These are phyloP conservation scores for Meteorus colon DNA, from an alignment of 2,888 invertebrate species.

Conservation along the genomic window DNA sequence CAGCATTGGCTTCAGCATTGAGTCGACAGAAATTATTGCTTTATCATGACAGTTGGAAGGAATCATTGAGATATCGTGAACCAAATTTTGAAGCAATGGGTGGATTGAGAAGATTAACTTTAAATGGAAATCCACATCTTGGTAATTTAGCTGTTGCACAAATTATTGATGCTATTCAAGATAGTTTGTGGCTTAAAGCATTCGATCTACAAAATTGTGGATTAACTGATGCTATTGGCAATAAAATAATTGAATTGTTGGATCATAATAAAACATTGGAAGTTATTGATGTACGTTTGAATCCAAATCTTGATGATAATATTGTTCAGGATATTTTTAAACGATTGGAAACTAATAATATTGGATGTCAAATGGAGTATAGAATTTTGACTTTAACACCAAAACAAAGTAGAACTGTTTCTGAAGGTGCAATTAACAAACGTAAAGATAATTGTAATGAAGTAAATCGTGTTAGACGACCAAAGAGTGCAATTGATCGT, in stretches of 20 bases:
- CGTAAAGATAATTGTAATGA: slow-evolving; percentile 39
- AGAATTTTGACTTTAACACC: slow-evolving; percentile 62
- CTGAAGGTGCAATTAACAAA: slow-evolving; percentile 20
- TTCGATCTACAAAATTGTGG: slow-evolving; percentile 86
- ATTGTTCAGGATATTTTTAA: slow-evolving; percentile 72
- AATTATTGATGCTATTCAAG: slow-evolving; percentile 81
- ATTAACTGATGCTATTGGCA: slow-evolving; percentile 78
- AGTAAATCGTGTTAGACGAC: slow-evolving; percentile 42
- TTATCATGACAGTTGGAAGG: slow-evolving; percentile 88
- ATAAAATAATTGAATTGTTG: slow-evolving; percentile 77
- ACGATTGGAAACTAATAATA: slow-evolving; percentile 57
- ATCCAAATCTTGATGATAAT: slow-evolving; percentile 75
- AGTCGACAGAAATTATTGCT: slow-evolving; percentile 82
- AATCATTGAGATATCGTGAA: slow-evolving; percentile 84
- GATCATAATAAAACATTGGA: slow-evolving; percentile 80
- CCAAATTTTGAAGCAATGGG: slow-evolving; percentile 84
- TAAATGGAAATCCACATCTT: slow-evolving; percentile 82
- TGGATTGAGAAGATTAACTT: slow-evolving; percentile 81
- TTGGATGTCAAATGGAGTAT: slow-evolving; percentile 58
- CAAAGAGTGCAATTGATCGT: slow-evolving; percentile 54
- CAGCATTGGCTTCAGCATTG: slow-evolving; percentile 76
- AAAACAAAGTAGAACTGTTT: slow-evolving; percentile 43
- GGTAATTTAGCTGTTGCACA: slow-evolving; percentile 79
- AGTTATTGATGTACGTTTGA: slow-evolving; percentile 81
- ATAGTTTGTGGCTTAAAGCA: slow-evolving; percentile 88